Evolutionary conservation across 2,888 invertebrate genomes (phyloP).

Genomic region (Crematogaster levior): DNA sequence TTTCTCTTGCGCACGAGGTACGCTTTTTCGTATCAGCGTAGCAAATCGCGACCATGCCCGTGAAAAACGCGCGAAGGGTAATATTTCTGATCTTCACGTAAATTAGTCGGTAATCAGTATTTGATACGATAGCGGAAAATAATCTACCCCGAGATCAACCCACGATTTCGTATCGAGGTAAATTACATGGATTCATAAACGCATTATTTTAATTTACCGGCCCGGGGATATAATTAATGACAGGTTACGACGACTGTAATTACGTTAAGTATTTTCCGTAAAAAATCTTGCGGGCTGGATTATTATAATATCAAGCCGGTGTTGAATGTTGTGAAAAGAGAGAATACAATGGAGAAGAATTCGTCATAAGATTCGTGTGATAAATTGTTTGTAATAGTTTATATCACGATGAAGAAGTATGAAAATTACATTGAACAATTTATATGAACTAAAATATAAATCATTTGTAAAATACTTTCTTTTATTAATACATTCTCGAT

Average conservation of each 20-base stretch:
- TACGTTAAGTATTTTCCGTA: constrained; percentile 27
- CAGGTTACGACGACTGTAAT: constrained; percentile 37
- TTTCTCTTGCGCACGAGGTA: constrained; percentile 33
- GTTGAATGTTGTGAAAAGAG: not conserved
- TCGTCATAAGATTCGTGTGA: not conserved
- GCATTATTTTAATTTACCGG: constrained; percentile 37
- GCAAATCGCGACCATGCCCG: constrained; percentile 49
- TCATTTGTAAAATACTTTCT: not conserved
- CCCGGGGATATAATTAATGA: constrained; percentile 38
- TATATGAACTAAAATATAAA: not conserved
- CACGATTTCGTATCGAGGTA: constrained; percentile 27
- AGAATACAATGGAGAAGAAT: not conserved
- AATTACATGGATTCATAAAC: constrained; percentile 50
- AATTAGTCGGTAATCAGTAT: constrained; percentile 61
- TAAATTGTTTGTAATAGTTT: not conserved
- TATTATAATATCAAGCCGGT: constrained; percentile 34
- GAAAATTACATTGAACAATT: not conserved
- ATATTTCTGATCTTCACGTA: constrained; percentile 61
- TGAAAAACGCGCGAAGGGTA: constrained; percentile 49
- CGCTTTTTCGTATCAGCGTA: constrained; percentile 55
- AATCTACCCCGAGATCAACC: constrained; percentile 55
- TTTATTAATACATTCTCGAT: not conserved
- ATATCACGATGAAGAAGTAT: not conserved
- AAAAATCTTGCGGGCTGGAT: constrained; percentile 4
- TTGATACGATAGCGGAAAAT: constrained; percentile 56